phyloP scores from a whole-genome alignment of 2,113 vertebrate genomes.

The Podilymbus podiceps region DNA sequence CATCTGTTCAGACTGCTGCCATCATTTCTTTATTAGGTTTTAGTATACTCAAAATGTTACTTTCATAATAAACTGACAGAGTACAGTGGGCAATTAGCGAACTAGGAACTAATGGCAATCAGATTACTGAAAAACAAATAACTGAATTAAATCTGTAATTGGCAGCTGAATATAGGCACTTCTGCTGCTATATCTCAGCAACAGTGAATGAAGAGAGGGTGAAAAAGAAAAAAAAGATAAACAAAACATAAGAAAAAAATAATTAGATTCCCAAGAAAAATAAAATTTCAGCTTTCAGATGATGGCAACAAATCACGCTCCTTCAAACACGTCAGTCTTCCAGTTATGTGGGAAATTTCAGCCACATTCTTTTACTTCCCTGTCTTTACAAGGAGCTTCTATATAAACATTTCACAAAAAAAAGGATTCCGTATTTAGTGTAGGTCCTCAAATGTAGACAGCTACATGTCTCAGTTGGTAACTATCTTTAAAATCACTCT shows the following conservation, averaged over 20 bases:
- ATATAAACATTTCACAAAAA: neutral
- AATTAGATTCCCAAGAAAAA: neutral
- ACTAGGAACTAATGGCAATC: neutral
- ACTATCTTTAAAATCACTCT: neutral
- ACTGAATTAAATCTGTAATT: neutral
- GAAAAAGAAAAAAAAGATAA: neutral
- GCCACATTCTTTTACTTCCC: neutral
- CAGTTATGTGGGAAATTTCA: neutral
- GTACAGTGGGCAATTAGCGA: neutral
- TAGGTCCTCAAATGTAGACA: neutral
- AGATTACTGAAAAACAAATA: slow-evolving; percentile 31
- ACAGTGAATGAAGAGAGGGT: neutral
- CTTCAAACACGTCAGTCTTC: neutral
- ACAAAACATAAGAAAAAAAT: neutral
- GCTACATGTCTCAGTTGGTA: neutral
- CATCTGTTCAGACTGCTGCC: neutral
- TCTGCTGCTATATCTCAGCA: neutral
- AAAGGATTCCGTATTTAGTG: neutral
- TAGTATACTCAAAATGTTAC: neutral
- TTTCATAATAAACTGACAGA: neutral
- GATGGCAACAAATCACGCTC: neutral
- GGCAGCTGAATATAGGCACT: neutral
- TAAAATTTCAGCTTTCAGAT: neutral
- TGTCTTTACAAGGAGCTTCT: neutral
- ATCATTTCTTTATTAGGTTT: slow-evolving; percentile 18